Percentiles rank a stretch among this genome's conserved stretches.
phyloP scores from a whole-genome alignment of 2,113 vertebrate species.

The Empidonax traillii region DNA sequence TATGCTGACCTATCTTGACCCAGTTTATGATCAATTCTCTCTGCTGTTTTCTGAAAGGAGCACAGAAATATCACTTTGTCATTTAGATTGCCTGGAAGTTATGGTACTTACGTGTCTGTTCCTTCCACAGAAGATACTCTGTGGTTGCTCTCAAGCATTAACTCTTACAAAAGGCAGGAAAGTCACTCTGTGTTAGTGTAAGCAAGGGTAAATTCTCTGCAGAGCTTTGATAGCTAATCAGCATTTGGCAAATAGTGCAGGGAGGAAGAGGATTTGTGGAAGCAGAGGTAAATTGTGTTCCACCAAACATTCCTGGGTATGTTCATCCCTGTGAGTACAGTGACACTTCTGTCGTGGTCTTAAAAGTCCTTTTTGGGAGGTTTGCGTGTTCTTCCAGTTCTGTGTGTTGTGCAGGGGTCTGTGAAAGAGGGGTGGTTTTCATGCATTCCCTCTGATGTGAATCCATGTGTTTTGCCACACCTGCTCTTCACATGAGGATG shows the following conservation, averaged over 20 bases:
- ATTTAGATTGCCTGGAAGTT: slow-evolving; percentile 36
- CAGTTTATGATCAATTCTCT: slow-evolving; percentile 63
- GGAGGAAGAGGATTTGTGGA: background rate
- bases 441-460: background rate
- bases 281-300: background rate
- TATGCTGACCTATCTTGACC: slow-evolving; percentile 59
- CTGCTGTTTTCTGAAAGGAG: slow-evolving; percentile 9
- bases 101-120: background rate
- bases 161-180: background rate
- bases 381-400: background rate
- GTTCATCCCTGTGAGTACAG: background rate
- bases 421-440: background rate
- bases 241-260: background rate
- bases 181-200: background rate
- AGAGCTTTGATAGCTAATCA: background rate
- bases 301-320: background rate
- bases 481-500: background rate
- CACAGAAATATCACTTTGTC: slow-evolving; percentile 23
- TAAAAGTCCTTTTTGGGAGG: background rate
- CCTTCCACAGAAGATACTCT: background rate
- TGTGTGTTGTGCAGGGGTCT: background rate
- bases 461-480: background rate
- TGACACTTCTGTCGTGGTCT: background rate
- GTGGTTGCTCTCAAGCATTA: background rate
- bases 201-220: background rate